Percentiles rank a stretch among this genome's conserved stretches.
phyloP scores from a whole-genome alignment of 2,797 vertebrate species.

The Chelmon rostratus region DNA sequence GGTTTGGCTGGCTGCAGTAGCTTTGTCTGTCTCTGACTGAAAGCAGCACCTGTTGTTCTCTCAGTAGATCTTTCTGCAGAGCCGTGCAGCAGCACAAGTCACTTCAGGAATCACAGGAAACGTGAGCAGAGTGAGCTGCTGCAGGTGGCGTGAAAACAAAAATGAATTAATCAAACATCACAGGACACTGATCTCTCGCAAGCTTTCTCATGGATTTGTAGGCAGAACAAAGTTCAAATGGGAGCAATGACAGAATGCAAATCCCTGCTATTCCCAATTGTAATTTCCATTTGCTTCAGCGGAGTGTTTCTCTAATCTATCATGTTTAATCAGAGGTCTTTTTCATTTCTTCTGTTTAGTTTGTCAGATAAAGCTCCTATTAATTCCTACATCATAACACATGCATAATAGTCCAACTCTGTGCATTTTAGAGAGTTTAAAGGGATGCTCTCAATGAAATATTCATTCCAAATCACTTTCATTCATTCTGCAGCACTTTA shows the following conservation, averaged over 20 bases:
- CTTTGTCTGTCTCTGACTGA: neutral
- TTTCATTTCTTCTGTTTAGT: slow-evolving; percentile 2
- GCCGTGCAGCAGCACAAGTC: neutral
- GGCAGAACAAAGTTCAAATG: neutral
- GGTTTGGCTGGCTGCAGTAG: neutral
- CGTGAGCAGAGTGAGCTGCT: neutral
- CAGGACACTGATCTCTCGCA: neutral
- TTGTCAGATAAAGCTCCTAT: neutral
- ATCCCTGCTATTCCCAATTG: neutral
- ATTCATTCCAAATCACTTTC: slow-evolving; percentile 18
- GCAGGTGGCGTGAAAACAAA: neutral
- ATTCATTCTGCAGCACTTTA: neutral
- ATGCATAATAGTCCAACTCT: neutral
- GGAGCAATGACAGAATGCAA: slow-evolving; percentile 10
- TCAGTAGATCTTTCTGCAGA: neutral
- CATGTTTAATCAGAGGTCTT: neutral
- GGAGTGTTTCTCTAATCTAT: neutral
- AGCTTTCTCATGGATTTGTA: too few species aligned
- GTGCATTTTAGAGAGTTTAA: neutral
- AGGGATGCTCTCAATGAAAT: slow-evolving; percentile 2
- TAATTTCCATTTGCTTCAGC: neutral
- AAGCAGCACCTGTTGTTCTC: slow-evolving; percentile 16
- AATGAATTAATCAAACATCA: slow-evolving; percentile 11
- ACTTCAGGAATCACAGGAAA: neutral
- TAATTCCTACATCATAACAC: neutral